These are phyloP conservation scores for Shinisaurus crocodilurus DNA, from an alignment of 2,113 vertebrate genomes.

Conservation along the genomic window DNA sequence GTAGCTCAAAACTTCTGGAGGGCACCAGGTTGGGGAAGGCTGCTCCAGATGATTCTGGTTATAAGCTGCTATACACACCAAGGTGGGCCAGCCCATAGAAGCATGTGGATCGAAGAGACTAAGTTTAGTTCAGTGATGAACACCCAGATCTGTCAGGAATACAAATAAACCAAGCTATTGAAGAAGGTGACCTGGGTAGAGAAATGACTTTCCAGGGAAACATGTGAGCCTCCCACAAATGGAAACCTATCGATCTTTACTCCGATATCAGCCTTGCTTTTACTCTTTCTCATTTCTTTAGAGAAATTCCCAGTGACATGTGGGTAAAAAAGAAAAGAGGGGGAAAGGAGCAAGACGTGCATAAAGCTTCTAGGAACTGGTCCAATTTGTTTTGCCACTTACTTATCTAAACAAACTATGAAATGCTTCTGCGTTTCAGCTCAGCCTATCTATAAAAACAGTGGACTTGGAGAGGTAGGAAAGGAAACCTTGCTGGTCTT, in stretches of 20 bases:
- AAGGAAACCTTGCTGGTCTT: slow-evolving; percentile 67
- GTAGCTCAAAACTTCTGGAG: no score
- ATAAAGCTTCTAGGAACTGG: rapidly evolving
- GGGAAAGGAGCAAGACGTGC: slow-evolving; percentile 14
- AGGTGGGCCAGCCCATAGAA: no score
- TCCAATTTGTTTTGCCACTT: slow-evolving; percentile 53
- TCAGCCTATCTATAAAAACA: slow-evolving; percentile 27
- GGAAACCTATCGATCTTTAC: neutral
- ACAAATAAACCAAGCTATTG: neutral
- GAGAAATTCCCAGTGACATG: neutral
- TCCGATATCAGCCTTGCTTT: neutral
- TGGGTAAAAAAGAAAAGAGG: neutral
- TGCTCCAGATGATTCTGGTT: no score
- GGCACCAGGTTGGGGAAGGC: no score
- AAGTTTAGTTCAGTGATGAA: neutral
- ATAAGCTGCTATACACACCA: neutral
- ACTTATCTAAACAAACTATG: slow-evolving; percentile 57
- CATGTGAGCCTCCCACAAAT: neutral
- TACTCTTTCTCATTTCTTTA: neutral
- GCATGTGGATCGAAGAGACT: neutral
- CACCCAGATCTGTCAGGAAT: neutral
- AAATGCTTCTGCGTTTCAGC: slow-evolving; percentile 50
- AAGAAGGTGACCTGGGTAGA: neutral
- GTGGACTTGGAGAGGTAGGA: slow-evolving; percentile 53
- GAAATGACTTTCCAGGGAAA: no score